phyloP scores from a whole-genome alignment of 2,797 vertebrate species.

The Rhabdomys pumilio region DNA sequence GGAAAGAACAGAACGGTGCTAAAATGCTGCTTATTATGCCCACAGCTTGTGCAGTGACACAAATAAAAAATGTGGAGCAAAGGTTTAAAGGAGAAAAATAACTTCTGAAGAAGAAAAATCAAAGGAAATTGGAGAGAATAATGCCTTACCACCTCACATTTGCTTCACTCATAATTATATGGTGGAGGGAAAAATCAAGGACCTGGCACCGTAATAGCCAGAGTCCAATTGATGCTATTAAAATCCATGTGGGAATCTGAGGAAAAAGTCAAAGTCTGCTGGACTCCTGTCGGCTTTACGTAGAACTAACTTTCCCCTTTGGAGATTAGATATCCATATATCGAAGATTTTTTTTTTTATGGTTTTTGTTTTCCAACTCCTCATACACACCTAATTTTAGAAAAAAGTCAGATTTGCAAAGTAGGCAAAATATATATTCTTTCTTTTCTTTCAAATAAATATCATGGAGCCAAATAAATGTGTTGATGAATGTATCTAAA shows the following conservation, averaged over 20 bases:
- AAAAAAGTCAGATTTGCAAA: neutral
- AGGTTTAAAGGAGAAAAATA: conserved; percentile 73
- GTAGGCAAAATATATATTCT: neutral
- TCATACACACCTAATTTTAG: neutral
- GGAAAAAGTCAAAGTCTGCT: neutral
- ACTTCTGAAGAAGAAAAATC: conserved; percentile 83
- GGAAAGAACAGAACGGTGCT: conserved; percentile 81
- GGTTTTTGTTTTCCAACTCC: neutral
- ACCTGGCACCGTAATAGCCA: conserved; percentile 70
- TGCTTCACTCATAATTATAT: conserved; percentile 83
- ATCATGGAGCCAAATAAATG: neutral
- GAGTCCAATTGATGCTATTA: conserved; percentile 77
- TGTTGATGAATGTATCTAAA: neutral
- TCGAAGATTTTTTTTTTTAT: neutral
- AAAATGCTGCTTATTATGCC: conserved; percentile 83
- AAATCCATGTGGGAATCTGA: neutral
- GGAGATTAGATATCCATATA: neutral
- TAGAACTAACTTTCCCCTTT: conserved; percentile 61
- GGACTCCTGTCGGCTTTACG: conserved; percentile 59
- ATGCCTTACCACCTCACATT: conserved; percentile 72
- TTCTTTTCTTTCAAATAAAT: neutral
- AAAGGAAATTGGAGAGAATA: conserved; percentile 83
- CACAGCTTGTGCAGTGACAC: conserved; percentile 76
- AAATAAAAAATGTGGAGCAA: conserved; percentile 84
- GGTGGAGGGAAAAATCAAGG: conserved; percentile 80